Conservation (phyloP, 2,888 invertebrate genomes). For the Rotaria sp. region DNA sequence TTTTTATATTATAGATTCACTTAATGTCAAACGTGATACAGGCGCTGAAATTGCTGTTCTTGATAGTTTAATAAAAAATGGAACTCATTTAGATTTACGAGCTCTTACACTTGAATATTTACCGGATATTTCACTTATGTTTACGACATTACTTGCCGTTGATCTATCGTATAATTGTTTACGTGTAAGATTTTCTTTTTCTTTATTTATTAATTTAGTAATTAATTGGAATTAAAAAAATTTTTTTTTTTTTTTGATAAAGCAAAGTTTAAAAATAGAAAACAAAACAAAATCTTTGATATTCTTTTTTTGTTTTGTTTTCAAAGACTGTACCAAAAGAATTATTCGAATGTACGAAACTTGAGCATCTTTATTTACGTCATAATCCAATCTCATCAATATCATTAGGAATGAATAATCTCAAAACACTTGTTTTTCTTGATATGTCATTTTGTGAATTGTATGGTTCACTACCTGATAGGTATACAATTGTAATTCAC, state of each 20-base stretch:
- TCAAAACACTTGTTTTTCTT: not conserved
- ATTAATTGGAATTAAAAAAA: not conserved
- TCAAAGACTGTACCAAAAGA: not conserved
- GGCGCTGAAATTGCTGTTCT: slow-evolving; percentile 3
- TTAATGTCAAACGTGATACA: not conserved
- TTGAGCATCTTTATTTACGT: not conserved
- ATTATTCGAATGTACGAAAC: not conserved
- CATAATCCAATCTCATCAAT: slow-evolving; percentile 3
- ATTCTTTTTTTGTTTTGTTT: not conserved
- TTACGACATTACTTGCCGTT: not conserved
- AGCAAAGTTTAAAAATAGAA: too few relatives aligned
- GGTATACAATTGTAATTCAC: not conserved
- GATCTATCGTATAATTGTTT: not conserved
- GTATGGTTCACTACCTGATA: not conserved
- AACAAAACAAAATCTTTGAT: too few relatives aligned
- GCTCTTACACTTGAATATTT: slow-evolving; percentile 8
- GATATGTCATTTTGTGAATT: slow-evolving; percentile 12
- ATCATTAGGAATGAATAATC: not conserved
- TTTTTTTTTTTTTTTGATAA: not conserved
- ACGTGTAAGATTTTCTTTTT: not conserved
- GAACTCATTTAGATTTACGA: slow-evolving; percentile 26
- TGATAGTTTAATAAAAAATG: slow-evolving; percentile 12
- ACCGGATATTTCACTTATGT: slow-evolving; percentile 16
- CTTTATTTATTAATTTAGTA: not conserved
- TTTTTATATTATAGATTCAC: not conserved